These are phyloP conservation scores for Dinocampus coccinellae DNA, from an alignment of 2,888 invertebrate genomes.

Conservation along the genomic window DNA sequence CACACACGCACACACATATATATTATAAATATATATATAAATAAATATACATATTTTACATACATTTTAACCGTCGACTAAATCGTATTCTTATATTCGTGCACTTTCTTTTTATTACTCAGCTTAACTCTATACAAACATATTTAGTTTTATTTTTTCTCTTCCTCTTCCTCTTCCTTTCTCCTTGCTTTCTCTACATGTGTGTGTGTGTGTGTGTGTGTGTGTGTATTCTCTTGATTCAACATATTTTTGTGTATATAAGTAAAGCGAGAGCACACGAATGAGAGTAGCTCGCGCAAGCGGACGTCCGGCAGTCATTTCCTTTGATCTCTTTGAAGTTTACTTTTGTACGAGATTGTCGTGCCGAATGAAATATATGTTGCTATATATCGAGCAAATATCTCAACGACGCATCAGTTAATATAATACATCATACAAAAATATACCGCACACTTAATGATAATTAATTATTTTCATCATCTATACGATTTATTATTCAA, in stretches of 20 bases:
- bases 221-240: not conserved
- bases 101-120: too few relatives aligned
- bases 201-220: too few relatives aligned
- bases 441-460: too few relatives aligned
- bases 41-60: too few relatives aligned
- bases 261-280: not conserved
- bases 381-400: not conserved
- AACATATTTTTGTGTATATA: not conserved
- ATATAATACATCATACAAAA: not conserved
- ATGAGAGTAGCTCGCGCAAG: constrained; percentile 42
- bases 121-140: too few relatives aligned
- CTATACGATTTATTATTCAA: not conserved
- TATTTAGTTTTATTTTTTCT: not conserved
- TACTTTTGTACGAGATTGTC: constrained; percentile 48
- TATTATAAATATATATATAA: too few relatives aligned
- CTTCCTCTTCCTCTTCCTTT: not conserved
- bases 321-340: constrained; percentile 61
- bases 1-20: constrained; percentile 12
- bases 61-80: too few relatives aligned
- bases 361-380: constrained; percentile 66
- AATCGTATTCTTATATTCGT: too few relatives aligned
- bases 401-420: not conserved
- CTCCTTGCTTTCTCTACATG: not conserved
- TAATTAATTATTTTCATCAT: too few relatives aligned
- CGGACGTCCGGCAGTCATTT: constrained; percentile 61